Evolutionary conservation across 2,113 vertebrate species (phyloP), one percentile per base, ranked within the genome.

Genomic region (Prolemur simus): DNA sequence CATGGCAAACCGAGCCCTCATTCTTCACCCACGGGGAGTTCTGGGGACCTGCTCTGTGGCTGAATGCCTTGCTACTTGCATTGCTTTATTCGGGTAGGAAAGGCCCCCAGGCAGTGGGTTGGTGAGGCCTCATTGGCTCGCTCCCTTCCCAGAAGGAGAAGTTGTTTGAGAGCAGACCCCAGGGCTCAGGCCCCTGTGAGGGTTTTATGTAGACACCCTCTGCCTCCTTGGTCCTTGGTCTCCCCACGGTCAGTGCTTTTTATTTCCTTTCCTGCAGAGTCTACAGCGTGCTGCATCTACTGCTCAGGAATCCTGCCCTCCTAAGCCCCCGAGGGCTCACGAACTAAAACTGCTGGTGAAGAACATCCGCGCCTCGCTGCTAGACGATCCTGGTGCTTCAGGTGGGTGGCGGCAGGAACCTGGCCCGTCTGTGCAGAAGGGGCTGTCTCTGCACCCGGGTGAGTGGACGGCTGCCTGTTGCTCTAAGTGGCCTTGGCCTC

Each of bases 271-370:
- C 95, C 92, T 66, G n/a, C 98, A 99, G 99, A 98, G 96, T 66
- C 96, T 97, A 1, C 98, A 97, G 89, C 98, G 81, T 80, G 66
- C 94, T 29, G 82, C 96, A 37, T 71, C 97, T 60, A 23, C 98
- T 27, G 85, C 98, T 84, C 98, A 98, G 97, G 98, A 98, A 85
- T 78, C 98, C 27, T 99, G 99, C 37, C 99, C 99, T 0, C 99
- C 99, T 1, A 99, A 99, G 96, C 99, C 99, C 27, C 99, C 99
- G 3, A 98, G 99, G 6, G 99, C 99, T 89, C 99, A 99, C 0
- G 99, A 99, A 27, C 99, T 99, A 97, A 99, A 99, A 95, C 98
- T 99, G 37, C 98, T 99, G 94, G 99, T 99, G 96, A 99, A 99
- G 98, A 99, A 99, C 94, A 98, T 99, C 71, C 77, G 93, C 0